Base-by-base conservation (phyloP, 2,113 vertebrate species). In the Carassius auratus region DNA sequence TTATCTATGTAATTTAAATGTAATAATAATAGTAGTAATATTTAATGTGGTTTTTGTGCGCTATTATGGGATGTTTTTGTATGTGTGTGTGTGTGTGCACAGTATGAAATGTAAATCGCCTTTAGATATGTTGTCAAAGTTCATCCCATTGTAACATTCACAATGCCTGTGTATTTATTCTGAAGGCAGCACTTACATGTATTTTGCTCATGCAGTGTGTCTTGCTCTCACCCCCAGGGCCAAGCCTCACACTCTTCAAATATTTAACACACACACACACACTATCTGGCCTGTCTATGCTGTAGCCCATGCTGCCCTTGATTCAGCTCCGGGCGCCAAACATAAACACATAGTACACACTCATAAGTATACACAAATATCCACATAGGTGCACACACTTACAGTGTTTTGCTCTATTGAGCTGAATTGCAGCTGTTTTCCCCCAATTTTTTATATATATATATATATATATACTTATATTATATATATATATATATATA, bases 171-270 rank as follows among this genome's bases (percentile, higher is more conserved):
- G 80, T 92, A 91, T 92, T 82, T 79, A 90, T 89, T 89, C 83
- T 92, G 91, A 92, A 91, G 86, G 88, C 88, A 90, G 78, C 89
- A 90, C 88, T 90, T 91, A 88, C 82, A 86, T 71, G 81, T 77
- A 55, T 64, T 83, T 83, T 82, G 59, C 66, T 75, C 76, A n/a
- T 84, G 76, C 82, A 83, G 73, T 42, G 59, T 82, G 45, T 85
- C 84, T n/a, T 75, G 38, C 36, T 61, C 66, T 59, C 13, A 62
- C 50, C 82, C 86, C 62, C 59, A 76, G 50, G 87, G 85, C 71
- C 57, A 81, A 76, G 38, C 80, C 81, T 85, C 81, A 76, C 78
- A 85, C 81, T 69, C 38, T 73, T 89, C 55, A 87, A 89, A 87
- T 87, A 87, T 89, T 89, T 85, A 89, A 87, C 86, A 85, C 85